A percentile compares a stretch with the other conserved stretches of the same genome.
Conservation (phyloP, 2,113 vertebrate species). For the Bothrops jararaca region DNA sequence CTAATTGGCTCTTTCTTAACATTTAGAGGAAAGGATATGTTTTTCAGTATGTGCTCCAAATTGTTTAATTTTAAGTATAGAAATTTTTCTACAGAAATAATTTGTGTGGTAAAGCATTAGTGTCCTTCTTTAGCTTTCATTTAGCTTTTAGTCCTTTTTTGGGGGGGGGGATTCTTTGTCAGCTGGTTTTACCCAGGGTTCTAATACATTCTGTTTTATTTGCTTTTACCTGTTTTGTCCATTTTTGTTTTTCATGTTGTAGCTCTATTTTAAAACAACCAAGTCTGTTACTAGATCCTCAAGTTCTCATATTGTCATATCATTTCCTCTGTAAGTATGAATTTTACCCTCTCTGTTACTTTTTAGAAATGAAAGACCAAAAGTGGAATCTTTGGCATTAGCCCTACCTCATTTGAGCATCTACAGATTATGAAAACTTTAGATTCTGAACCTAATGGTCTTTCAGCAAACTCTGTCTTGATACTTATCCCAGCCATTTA, state of each 20-base stretch:
- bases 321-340: background rate
- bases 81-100: background rate
- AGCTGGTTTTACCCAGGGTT: background rate
- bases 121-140: background rate
- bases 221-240: background rate
- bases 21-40: background rate
- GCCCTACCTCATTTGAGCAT: background rate
- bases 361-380: background rate
- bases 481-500: background rate
- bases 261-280: background rate
- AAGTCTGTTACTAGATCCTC: background rate
- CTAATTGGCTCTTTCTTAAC: background rate
- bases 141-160: background rate
- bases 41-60: background rate
- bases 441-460: background rate
- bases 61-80: background rate
- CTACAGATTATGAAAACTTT: background rate
- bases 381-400: background rate
- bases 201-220: background rate
- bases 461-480: background rate
- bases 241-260: background rate
- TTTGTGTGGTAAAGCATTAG: background rate
- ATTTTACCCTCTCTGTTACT: background rate
- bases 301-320: background rate
- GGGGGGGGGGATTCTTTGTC: no score